Conservation (phyloP, 1,140 invertebrate genomes). For the Ericerus pela region DNA sequence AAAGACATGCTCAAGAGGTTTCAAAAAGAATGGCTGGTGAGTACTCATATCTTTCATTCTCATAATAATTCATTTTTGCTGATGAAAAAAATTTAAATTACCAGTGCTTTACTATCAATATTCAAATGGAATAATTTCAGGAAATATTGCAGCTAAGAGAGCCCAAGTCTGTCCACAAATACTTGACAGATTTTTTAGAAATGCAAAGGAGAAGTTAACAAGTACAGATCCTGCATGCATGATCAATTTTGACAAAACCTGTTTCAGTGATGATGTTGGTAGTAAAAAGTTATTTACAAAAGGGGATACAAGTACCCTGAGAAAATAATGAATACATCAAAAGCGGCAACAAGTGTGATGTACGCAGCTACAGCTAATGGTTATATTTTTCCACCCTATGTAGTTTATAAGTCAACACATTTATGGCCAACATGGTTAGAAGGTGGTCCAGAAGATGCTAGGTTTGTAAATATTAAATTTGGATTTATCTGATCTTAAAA, state of each 20-base stretch:
- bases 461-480: slow-evolving; percentile 27
- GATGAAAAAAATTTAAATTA: too few relatives aligned
- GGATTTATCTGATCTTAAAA: too few relatives aligned
- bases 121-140: too few relatives aligned
- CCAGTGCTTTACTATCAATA: too few relatives aligned
- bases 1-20: too few relatives aligned
- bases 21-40: too few relatives aligned
- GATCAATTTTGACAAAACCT: slow-evolving; percentile 22
- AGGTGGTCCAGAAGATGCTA: slow-evolving; percentile 23
- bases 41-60: too few relatives aligned
- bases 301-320: slow-evolving; percentile 24
- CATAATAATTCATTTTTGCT: too few relatives aligned
- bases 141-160: too few relatives aligned
- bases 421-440: slow-evolving; percentile 28
- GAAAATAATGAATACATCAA: slow-evolving; percentile 21
- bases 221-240: slow-evolving; percentile 17
- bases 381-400: slow-evolving; percentile 21
- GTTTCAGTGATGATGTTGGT: slow-evolving; percentile 23
- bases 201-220: too few relatives aligned
- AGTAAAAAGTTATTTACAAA: slow-evolving; percentile 21
- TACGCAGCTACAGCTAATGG: slow-evolving; percentile 23
- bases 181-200: too few relatives aligned
- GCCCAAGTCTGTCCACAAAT: too few relatives aligned
- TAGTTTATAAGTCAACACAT: slow-evolving; percentile 26
- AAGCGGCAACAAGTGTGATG: slow-evolving; percentile 23